Evolutionary conservation across 2,888 invertebrate species (phyloP), one percentile per base, ranked within the genome.

Genomic region (Hirtodrosophila histrioides): DNA sequence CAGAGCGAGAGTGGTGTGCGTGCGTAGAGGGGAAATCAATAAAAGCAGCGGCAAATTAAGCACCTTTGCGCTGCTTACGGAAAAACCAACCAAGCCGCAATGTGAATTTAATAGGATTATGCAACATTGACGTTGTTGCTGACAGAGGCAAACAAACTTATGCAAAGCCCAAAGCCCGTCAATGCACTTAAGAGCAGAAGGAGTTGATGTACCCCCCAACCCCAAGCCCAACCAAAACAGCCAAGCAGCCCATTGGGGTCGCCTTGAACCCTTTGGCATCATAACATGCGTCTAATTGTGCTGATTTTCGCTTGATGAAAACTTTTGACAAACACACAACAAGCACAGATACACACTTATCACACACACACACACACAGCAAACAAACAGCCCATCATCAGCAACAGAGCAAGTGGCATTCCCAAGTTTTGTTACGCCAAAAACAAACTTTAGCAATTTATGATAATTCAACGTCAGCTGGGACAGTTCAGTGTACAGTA

Each of bases 391-490:
- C 62, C 72, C 72, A 74, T 74, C 74, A 60, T 39, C 51, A 64
- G 29, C 37, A 65, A 46, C 64, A 61, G 17, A 17, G 64, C 61
- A 74, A 71, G 66, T 65, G 72, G 60, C 71, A 68, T 61, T 49
- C 50, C 60, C 74, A 77, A 81, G 81, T 84, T 86, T 86, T 73
- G 81, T 81, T 86, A 71, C 74, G 80, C 78, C 78, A 77, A 82
- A 86, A 88, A 82, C 86, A 88, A 86, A 86, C 88, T 86, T 88
- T 76, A 81, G 82, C 86, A 89, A 88, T 89, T 89, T 89, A 89
- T 89, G 89, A 88, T 89, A 89, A 89, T 88, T 89, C 88, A 82
- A 89, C 89, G 88, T 88, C 89, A 89, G 89, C 88, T 89, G 89
- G 84, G 88, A 88, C 86, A 88, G 88, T 86, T 88, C 85, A 78